phyloP scores from a whole-genome alignment of 2,113 vertebrate species.

The Gadus macrocephalus region DNA sequence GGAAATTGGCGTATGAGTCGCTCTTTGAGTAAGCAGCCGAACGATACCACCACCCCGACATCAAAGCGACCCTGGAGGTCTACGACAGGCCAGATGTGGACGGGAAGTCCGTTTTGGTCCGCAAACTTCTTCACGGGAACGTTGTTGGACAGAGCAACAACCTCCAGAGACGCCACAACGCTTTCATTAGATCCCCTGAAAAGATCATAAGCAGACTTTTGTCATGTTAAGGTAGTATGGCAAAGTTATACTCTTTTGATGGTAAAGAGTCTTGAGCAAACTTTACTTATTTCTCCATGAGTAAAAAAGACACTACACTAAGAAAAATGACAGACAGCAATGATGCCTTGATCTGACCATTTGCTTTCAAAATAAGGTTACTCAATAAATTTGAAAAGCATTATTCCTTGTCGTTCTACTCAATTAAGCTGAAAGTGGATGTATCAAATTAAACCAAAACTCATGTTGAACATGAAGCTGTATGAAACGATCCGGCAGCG shows the following conservation, averaged over 20 bases:
- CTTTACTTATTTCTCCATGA: too few species aligned
- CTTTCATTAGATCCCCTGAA: conserved; percentile 50
- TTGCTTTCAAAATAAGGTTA: too few species aligned
- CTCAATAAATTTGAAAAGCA: too few species aligned
- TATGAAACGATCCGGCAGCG: not conserved
- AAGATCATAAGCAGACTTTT: not conserved
- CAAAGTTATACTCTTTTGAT: too few species aligned
- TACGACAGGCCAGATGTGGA: conserved; percentile 82
- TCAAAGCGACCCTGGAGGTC: conserved; percentile 74
- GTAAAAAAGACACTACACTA: too few species aligned
- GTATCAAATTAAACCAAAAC: too few species aligned
- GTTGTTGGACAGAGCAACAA: conserved; percentile 76
- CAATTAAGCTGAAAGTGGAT: too few species aligned
- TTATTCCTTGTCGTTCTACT: too few species aligned
- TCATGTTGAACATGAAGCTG: not conserved
- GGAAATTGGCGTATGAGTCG: conserved; percentile 89
- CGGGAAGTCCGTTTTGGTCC: conserved; percentile 65
- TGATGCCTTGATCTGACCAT: too few species aligned
- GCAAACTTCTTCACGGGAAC: conserved; percentile 82
- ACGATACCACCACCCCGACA: conserved; percentile 91
- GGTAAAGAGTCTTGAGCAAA: too few species aligned
- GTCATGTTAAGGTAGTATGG: too few species aligned
- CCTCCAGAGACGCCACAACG: conserved; percentile 80
- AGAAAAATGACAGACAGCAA: too few species aligned
- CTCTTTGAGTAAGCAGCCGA: conserved; percentile 84